These are phyloP conservation scores for Smutsia temminckii DNA, from an alignment of 2,797 vertebrate genomes.

Conservation along the genomic window DNA sequence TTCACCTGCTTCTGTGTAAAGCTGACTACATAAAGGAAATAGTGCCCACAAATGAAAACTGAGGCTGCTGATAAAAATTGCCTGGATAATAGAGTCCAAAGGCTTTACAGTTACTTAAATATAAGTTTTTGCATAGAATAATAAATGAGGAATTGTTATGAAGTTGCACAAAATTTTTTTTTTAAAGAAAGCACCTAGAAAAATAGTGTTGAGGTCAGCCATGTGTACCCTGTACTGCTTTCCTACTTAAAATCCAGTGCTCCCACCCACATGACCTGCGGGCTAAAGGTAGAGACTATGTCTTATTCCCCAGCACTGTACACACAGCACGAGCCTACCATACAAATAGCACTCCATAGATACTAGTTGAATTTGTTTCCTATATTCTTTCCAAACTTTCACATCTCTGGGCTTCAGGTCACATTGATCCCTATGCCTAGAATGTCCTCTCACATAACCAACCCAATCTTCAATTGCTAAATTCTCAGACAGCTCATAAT, in stretches of 20 bases:
- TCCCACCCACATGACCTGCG: neutral
- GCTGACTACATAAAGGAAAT: slow-evolving; percentile 51
- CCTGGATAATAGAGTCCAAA: slow-evolving; percentile 8
- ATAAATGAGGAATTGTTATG: slow-evolving; percentile 6
- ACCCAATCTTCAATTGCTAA: neutral
- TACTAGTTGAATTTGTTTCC: neutral
- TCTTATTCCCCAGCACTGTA: neutral
- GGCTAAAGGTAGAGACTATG: neutral
- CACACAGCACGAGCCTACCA: neutral
- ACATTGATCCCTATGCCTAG: neutral
- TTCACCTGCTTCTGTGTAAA: slow-evolving; percentile 63
- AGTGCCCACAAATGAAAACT: slow-evolving; percentile 56
- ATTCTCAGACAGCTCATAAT: neutral
- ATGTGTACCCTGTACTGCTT: neutral
- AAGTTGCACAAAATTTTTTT: neutral
- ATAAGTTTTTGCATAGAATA: neutral
- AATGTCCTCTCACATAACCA: neutral
- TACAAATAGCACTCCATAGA: neutral
- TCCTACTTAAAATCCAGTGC: neutral
- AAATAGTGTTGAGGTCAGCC: neutral
- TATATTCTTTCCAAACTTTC: neutral
- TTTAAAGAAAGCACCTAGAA: neutral
- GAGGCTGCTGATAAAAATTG: neutral
- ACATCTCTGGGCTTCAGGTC: neutral
- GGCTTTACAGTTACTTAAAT: slow-evolving; percentile 24